Conservation (phyloP, 1,140 invertebrate species). For the Linepithema humile region DNA sequence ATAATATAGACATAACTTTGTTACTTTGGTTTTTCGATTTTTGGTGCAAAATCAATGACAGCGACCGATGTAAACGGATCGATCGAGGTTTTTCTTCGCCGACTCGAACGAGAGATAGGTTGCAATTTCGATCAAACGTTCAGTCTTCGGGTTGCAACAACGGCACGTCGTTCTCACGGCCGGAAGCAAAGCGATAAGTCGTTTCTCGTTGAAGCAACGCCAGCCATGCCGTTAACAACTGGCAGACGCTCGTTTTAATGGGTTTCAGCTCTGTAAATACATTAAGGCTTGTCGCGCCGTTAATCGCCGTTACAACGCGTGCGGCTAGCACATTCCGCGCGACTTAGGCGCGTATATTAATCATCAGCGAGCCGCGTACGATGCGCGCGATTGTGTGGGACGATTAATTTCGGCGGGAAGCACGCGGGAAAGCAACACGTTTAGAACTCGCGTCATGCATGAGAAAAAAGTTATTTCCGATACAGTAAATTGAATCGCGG, state of each 20-base stretch:
- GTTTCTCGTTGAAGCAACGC: conserved; percentile 53
- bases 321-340: conserved; percentile 24
- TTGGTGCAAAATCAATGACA: not conserved
- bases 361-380: conserved; percentile 5
- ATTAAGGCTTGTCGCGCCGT: conserved; percentile 73
- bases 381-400: conserved; percentile 17
- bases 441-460: not conserved
- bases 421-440: not conserved
- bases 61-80: conserved; percentile 58
- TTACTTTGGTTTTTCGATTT: not conserved
- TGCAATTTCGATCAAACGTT: conserved; percentile 34
- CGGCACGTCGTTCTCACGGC: conserved; percentile 61
- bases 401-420: conserved; percentile 46
- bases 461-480: not conserved
- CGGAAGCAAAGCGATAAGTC: conserved; percentile 70
- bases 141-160: conserved; percentile 38
- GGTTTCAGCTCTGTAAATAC: conserved; percentile 79
- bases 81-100: conserved; percentile 26
- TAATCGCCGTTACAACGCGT: conserved; percentile 68
- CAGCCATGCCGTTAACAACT: conserved; percentile 71
- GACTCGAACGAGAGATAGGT: conserved; percentile 1
- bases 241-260: conserved; percentile 74
- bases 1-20: not conserved
- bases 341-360: conserved; percentile 35
- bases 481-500: not conserved